Evolutionary conservation across 2,888 invertebrate genomes (phyloP).

Genomic region (Sphaerophoria rueppellii): DNA sequence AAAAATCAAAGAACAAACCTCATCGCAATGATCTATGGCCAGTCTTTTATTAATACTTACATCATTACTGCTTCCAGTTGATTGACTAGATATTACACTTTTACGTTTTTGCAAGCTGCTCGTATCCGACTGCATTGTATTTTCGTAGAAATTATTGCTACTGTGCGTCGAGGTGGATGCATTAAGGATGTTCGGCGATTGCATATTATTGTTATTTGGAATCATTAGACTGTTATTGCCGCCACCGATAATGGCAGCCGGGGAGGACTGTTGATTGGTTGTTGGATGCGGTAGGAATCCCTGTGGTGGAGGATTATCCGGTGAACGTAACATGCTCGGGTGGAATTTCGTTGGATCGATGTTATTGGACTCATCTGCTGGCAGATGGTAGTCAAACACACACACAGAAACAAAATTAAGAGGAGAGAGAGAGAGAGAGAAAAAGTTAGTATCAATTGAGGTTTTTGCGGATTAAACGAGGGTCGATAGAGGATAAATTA

Average conservation of each 20-base stretch:
- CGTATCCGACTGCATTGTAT: conserved; percentile 82
- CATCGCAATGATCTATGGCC: no score
- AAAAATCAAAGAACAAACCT: background rate
- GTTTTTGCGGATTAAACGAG: conserved; percentile 57
- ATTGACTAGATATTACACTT: conserved; percentile 83
- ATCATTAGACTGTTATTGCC: conserved; percentile 75
- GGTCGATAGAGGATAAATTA: conserved; percentile 31
- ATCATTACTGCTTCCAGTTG: conserved; percentile 82
- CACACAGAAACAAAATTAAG: no score
- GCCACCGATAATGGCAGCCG: conserved; percentile 79
- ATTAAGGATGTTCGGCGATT: conserved; percentile 77
- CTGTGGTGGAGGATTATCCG: conserved; percentile 81
- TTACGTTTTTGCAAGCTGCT: conserved; percentile 82
- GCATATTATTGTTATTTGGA: conserved; percentile 78
- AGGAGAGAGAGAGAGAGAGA: conserved; percentile 11
- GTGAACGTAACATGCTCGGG: conserved; percentile 81
- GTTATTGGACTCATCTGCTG: conserved; percentile 81
- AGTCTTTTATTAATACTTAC: conserved; percentile 75
- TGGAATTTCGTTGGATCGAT: conserved; percentile 80
- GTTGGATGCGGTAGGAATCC: conserved; percentile 69
- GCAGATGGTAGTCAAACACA: conserved; percentile 41
- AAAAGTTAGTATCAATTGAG: conserved; percentile 54
- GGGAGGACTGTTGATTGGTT: conserved; percentile 75
- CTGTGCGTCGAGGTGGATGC: conserved; percentile 82
- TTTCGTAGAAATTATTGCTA: conserved; percentile 82